phyloP scores from a whole-genome alignment of 2,797 vertebrate species.

The Rallus crepitans region DNA sequence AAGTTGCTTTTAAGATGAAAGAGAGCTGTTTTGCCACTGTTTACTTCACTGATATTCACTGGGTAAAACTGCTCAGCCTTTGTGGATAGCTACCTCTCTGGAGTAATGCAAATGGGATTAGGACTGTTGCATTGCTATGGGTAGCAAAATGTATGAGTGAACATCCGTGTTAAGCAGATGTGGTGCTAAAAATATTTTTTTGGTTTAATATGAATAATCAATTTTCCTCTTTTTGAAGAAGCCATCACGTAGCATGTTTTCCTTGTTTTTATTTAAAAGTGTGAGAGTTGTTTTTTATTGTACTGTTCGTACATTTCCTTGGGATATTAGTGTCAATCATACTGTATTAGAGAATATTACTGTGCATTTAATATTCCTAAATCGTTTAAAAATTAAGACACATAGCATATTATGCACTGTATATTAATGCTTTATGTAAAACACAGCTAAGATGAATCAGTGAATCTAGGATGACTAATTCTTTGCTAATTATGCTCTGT shows the following conservation, averaged over 20 bases:
- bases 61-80: neutral
- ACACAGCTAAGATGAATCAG: slow-evolving; percentile 6
- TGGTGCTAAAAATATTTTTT: neutral
- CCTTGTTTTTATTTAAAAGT: neutral
- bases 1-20: neutral
- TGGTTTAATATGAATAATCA: neutral
- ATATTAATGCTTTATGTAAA: slow-evolving; percentile 25
- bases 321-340: neutral
- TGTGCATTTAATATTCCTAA: slow-evolving; percentile 2
- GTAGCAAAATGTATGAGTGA: neutral
- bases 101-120: neutral
- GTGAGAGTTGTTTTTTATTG: neutral
- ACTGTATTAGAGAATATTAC: neutral
- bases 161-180: neutral
- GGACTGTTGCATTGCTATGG: neutral
- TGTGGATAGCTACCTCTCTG: neutral
- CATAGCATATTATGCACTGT: neutral
- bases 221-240: neutral
- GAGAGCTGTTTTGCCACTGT: neutral
- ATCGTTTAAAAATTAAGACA: neutral
- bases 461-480: slow-evolving; percentile 19
- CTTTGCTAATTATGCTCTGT: slow-evolving; percentile 11
- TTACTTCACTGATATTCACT: neutral
- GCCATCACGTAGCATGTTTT: neutral
- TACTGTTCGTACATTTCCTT: neutral